Percentiles rank a stretch among this genome's conserved stretches.
Conservation (phyloP, 2,888 invertebrate genomes). For the Drosophila cognata region DNA sequence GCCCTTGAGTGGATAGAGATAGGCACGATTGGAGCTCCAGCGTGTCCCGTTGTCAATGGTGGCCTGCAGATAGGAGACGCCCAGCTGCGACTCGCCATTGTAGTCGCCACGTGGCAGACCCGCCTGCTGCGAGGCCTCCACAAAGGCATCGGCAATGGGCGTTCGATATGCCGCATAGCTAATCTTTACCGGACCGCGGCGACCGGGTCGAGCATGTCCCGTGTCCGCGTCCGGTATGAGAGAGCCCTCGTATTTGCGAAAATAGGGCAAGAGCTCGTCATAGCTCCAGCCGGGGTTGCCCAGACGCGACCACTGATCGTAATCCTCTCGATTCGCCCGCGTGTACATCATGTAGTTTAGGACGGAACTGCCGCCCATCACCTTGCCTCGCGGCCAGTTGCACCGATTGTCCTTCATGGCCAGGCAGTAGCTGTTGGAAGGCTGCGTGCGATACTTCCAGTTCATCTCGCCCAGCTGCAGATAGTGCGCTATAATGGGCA, state of each 20-base stretch:
- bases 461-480: constrained; percentile 90
- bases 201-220: constrained; percentile 84
- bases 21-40: constrained; percentile 87
- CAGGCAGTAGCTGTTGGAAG: constrained; percentile 89
- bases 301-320: constrained; percentile 90
- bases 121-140: constrained; percentile 87
- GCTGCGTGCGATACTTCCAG: constrained; percentile 92
- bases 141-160: constrained; percentile 87
- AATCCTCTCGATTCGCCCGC: constrained; percentile 89
- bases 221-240: constrained; percentile 86
- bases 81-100: constrained; percentile 87
- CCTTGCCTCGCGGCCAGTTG: constrained; percentile 92
- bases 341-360: constrained; percentile 93
- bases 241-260: constrained; percentile 91
- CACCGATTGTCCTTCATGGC: constrained; percentile 91
- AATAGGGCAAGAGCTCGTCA: constrained; percentile 90
- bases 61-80: constrained; percentile 88
- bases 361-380: constrained; percentile 92
- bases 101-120: constrained; percentile 89
- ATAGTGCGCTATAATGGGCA: constrained; percentile 89
- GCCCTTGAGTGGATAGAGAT: constrained; percentile 86
- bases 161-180: constrained; percentile 87
- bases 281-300: constrained; percentile 92
- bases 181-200: constrained; percentile 86
- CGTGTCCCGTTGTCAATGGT: constrained; percentile 87